Conservation (phyloP, 2,113 vertebrate genomes). For the Emydocephalus ijimae region DNA sequence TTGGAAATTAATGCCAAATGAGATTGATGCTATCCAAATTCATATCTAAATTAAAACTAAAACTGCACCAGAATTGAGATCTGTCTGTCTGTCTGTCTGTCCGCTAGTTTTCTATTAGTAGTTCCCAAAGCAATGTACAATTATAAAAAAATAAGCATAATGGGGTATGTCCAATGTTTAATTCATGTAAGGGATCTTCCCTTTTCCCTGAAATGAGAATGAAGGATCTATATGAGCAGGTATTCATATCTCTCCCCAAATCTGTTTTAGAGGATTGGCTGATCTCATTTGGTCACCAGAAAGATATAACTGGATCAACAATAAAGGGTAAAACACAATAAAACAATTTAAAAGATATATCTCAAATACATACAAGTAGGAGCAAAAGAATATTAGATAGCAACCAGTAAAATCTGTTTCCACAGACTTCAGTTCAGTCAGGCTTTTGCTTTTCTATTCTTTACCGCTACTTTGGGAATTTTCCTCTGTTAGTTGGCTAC, state of each 20-base stretch:
- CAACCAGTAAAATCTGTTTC: neutral
- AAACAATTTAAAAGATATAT: neutral
- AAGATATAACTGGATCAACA: neutral
- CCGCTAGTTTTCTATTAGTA: neutral
- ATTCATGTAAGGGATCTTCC: too few species aligned
- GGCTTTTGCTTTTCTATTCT: neutral
- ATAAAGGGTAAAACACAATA: neutral
- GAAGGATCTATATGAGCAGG: too few species aligned
- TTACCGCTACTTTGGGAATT: neutral
- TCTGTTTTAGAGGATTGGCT: neutral
- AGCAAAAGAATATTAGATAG: neutral
- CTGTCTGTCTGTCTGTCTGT: too few species aligned
- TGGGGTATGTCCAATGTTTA: too few species aligned
- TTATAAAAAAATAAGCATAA: too few species aligned
- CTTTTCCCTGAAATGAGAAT: too few species aligned
- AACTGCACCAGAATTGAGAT: neutral
- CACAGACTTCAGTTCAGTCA: neutral
- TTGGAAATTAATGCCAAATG: neutral
- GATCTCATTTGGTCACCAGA: neutral
- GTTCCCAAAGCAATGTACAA: too few species aligned
- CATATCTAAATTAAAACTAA: neutral
- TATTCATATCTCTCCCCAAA: neutral
- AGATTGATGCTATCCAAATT: neutral
- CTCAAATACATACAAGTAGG: neutral
- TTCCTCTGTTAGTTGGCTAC: neutral